Evolutionary conservation across 1,140 invertebrate genomes (phyloP), one percentile per base, ranked within the genome.

Genomic region (Drosophila subobscura): DNA sequence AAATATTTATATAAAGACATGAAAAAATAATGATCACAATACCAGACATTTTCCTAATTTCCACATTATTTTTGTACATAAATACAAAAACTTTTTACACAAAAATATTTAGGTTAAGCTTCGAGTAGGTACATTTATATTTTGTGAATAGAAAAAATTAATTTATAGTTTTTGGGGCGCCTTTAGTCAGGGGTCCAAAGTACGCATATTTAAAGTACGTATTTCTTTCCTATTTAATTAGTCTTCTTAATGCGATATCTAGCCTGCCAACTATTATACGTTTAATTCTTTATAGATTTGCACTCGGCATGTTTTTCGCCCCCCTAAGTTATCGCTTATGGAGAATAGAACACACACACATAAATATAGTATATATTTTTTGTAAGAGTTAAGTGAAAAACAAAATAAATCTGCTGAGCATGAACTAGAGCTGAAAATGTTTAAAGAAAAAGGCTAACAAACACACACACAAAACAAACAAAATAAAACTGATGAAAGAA

Each of bases 391-490:
- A 77, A 74, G 47, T 60, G 68, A 53, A 58, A 20, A 20, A 20
- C 1, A 20, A 20, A 47, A 23, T 61, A 58, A 74, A 57, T 74
- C 68, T 81, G 83, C 81, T 81, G 83, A 86, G 81, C 83, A 88
- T 72, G 81, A 74, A 88, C 81, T 86, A 88, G 86, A 86, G 81
- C 83, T 86, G 33, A 65, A 67, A 72, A 72, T 51, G 47, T 20
- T 20, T 71, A 80, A 70, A 64, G 23, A 63, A 77, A 74, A 37
- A 37, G 33, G 59, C 72, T 73, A 67, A 68, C 14, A 47, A n/a
- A 65, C 46, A 64, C 51, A 73, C 49, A 68, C 27, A 70, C 60
- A 68, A n/a, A n/a, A n/a, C 61, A 63, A 56, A 44, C 25, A 33
- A 10, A 41, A 7, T 8, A 45, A 33, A 70, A 64, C 57, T 73